Evolutionary conservation across 1,140 invertebrate genomes (phyloP), one percentile per base, ranked within the genome.

Genomic region (Archivesica marissinica): DNA sequence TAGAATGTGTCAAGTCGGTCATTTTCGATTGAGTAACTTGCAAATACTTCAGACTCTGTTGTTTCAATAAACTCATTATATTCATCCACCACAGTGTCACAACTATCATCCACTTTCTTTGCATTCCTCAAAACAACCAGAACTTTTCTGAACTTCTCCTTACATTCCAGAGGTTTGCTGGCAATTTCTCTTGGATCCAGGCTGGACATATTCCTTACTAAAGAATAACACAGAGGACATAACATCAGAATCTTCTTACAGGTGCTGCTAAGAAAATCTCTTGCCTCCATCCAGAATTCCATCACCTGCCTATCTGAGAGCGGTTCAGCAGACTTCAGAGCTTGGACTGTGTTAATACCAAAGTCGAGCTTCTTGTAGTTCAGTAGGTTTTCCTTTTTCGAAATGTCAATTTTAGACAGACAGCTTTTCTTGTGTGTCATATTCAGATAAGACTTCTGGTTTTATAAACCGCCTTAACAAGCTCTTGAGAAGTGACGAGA

Each of bases 141-240:
- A 20, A 64, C 25, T 25, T 78, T 78, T 9, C 25, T 30, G 25
- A 78, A 78, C 54, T 44, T 78, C n/a, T 59, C 28, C 13, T 78
- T 44, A 3, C 56, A 15, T 61, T 39, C 13, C 17, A 44, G 61
- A 47, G 77, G 39, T 3, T 66, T n/a, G 2, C 38, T 68, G 13
- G 64, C 64, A 61, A 81, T 81, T n/a, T 50, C 20, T 13, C n/a
- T 25, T 47, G 85, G 85, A 30, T 87, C 72, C 23, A 87, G 30
- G 33, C 68, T 83, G 13, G 39, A 38, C 56, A 82, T 50, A 52
- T 82, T 47, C 28, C 70, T 72, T 23, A 84, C 80, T 38, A 75
- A 20, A 3, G 78, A 44, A 70, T 83, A 75, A 50, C 82, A 81
- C 47, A 83, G 54, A 56, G 80, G 85, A n/a, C 66, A 66, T 77